Base-by-base conservation (phyloP, 2,888 invertebrate species). In the Meliscaeva auricollis region DNA sequence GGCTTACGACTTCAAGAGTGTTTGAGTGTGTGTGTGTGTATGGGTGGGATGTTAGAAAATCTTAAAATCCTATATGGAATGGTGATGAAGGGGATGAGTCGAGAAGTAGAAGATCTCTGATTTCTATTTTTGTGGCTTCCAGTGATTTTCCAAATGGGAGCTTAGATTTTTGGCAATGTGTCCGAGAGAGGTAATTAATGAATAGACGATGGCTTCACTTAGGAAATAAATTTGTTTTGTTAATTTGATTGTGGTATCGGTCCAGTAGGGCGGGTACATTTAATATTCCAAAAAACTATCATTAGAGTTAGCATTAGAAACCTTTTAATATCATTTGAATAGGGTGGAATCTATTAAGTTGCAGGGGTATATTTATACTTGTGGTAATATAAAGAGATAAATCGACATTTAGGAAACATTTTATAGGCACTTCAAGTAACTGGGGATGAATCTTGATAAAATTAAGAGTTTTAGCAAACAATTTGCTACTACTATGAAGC, bases 131-230 rank as follows among this genome's bases (percentile, higher is more conserved):
- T 84, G 66, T 68, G 84, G 74, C 15, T 75, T 60, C 46, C 69
- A 68, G 73, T 76, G 85, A 85, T 85, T 85, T 81, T 68, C 73
- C 48, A 58, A 56, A 62, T 72, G 60, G 56, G 58, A 22, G 41
- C 66, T 69, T 73, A 38, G 80, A 78, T 73, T 78, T 80, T 72
- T 75, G 64, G 52, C 52, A 66, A 79, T 72, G 62, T 30, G 56
- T 70, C 6, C 32, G n/a, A 64, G 44, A 46, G 13, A 17, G 69
- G 76, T 64, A 85, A 81, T 85, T 85, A 85, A 85, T 85, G 85
- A 85, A 85, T 85, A 85, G 85, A 60, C 85, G 85, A 85, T 77
- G 11, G 80, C 54, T 64, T 81, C 73, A 72, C 32, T 85, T 77
- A 85, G 73, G 56, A 77, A 81, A 73, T 50, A 73, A 64, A 26